Evolutionary conservation across 2,888 invertebrate genomes (phyloP).

Genomic region (Odontocerum albicorne): DNA sequence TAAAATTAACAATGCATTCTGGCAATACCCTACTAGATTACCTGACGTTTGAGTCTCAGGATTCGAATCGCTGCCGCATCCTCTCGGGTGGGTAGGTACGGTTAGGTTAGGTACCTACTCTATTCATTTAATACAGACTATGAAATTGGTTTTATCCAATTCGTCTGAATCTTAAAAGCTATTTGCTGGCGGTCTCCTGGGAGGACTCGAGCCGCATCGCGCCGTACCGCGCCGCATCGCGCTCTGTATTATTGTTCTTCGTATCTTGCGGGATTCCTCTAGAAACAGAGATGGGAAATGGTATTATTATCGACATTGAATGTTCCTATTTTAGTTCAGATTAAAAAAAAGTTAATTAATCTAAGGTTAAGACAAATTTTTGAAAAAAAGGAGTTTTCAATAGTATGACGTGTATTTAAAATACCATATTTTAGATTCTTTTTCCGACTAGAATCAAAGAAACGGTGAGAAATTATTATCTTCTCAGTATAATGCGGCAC

Average conservation of each 20-base stretch:
- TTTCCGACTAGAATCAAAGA: too few relatives aligned
- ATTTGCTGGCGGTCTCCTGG: slow-evolving; percentile 33
- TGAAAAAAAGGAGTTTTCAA: too few relatives aligned
- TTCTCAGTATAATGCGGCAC: too few relatives aligned
- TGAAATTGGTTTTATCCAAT: slow-evolving; percentile 37
- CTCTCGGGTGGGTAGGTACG: not conserved
- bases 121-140: slow-evolving; percentile 36
- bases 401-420: too few relatives aligned
- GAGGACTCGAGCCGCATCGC: slow-evolving; percentile 30
- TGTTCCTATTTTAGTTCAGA: not conserved
- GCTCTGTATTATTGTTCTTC: slow-evolving; percentile 24
- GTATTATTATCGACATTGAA: not conserved
- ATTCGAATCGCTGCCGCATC: slow-evolving; percentile 11
- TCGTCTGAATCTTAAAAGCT: slow-evolving; percentile 37
- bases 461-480: too few relatives aligned
- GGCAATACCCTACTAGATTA: slow-evolving; percentile 15
- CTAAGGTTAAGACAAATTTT: too few relatives aligned
- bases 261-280: slow-evolving; percentile 18
- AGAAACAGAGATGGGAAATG: slow-evolving; percentile 15
- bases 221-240: not conserved
- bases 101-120: slow-evolving; percentile 12
- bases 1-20: too few relatives aligned
- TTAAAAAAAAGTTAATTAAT: not conserved
- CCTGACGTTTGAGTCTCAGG: slow-evolving; percentile 15
- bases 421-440: too few relatives aligned